phyloP scores from a whole-genome alignment of 92 coral and sea anemone species.

The Siderastrea siderea region DNA sequence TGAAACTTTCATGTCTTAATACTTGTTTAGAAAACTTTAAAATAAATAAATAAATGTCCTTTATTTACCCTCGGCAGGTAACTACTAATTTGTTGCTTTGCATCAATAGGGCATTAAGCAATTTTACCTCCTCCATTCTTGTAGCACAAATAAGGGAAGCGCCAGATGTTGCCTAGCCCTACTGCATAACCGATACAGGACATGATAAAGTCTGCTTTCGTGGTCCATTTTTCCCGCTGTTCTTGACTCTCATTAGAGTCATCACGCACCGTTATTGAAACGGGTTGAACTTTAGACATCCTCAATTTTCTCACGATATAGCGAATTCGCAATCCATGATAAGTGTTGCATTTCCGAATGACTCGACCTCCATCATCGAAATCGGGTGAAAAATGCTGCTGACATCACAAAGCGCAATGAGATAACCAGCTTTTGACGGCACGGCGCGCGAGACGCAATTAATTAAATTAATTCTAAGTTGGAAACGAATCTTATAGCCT shows the following conservation, averaged over 20 bases:
- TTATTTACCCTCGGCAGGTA: too few relatives aligned
- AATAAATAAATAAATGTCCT: too few relatives aligned
- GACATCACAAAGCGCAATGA: slow-evolving; percentile 2
- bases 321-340: background rate
- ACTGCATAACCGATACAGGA: slow-evolving; percentile 45
- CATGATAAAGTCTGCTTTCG: slow-evolving; percentile 40
- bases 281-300: slow-evolving; percentile 25
- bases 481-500: too few relatives aligned
- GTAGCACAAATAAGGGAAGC: slow-evolving; percentile 52
- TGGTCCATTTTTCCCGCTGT: slow-evolving; percentile 45
- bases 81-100: background rate
- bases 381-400: background rate
- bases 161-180: slow-evolving; percentile 49
- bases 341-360: background rate
- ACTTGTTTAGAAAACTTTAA: too few relatives aligned
- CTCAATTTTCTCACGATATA: too few relatives aligned
- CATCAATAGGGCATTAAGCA: background rate
- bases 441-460: background rate
- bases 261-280: background rate
- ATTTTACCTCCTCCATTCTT: slow-evolving; percentile 49
- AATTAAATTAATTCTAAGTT: background rate
- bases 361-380: slow-evolving; percentile 9
- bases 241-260: slow-evolving; percentile 8
- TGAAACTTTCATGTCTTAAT: too few relatives aligned
- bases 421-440: background rate